Evolutionary conservation across 2,797 vertebrate species (phyloP), one percentile per base, ranked within the genome.

Genomic region (Muraenolepis orangiensis): DNA sequence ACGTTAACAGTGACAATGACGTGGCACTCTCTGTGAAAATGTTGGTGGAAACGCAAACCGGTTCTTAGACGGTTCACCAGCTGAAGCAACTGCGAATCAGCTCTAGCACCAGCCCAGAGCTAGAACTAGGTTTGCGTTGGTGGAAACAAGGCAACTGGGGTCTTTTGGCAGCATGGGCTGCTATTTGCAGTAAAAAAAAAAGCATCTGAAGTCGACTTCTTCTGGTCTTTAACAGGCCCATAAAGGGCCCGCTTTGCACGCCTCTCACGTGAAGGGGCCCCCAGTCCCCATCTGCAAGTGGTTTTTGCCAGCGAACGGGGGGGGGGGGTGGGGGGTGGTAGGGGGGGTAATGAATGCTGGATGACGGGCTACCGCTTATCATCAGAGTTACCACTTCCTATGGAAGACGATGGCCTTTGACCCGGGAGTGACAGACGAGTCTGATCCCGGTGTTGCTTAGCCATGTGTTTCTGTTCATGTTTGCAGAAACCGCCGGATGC

Each of bases 261-360:
- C 90, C 84, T 91, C 86, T 87, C 71, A 80, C 77, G 81, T 78
- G 77, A 84, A 89, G 85, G 83, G 88, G 84, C 87, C 86, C 87
- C 74, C 51, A 75, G 87, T 80, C 87, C 81, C 90, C 92, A 93
- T 93, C 91, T 94, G 93, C 83, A 88, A 93, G 85, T 85, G 84
- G 69, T 94, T 93, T 91, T 79, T 82, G 82, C 74, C 87, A 92
- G 91, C 90, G 86, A n/a, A n/a, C n/a, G n/a, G n/a, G n/a, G n/a
- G n/a, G n/a, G n/a, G n/a, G n/a, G n/a, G n/a, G n/a, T n/a, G n/a
- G n/a, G n/a, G n/a, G n/a, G n/a, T n/a, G n/a, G n/a, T n/a, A n/a
- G 91, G 92, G 91, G 92, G 87, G 86, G 78, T 87, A 91, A 85
- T 84, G 78, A 89, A 81, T 72, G 11, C 80, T 85, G 87, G 86